phyloP scores from a whole-genome alignment of 2,113 vertebrate genomes.

The Herpetotheres cachinnans region DNA sequence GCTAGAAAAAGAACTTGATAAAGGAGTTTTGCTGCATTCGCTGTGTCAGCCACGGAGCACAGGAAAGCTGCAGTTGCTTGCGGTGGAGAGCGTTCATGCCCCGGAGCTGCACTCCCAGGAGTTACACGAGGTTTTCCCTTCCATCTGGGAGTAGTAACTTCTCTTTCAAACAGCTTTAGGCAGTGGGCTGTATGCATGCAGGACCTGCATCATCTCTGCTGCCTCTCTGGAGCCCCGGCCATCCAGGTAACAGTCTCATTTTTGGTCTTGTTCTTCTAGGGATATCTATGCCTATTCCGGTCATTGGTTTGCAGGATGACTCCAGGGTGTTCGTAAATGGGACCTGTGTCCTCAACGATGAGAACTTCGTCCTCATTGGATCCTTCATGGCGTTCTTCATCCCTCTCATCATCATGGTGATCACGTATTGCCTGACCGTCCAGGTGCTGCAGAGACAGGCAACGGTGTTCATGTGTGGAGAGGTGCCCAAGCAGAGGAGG shows the following conservation, averaged over 20 bases:
- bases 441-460: constrained; percentile 92
- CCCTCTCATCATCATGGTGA: constrained; percentile 97
- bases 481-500: constrained; percentile 75
- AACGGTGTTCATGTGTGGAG: constrained; percentile 86
- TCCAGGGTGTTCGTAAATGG: constrained; percentile 90
- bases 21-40: rapidly evolving
- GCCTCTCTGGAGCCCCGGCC: neutral
- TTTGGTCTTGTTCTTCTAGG: constrained; percentile 69
- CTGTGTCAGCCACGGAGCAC: neutral
- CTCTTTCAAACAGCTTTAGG: neutral
- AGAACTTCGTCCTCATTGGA: constrained; percentile 93
- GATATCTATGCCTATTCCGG: constrained; percentile 92
- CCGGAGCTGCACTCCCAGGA: neutral
- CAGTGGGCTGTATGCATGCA: neutral
- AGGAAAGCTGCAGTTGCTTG: neutral
- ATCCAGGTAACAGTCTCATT: neutral
- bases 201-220: neutral
- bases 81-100: rapidly evolving
- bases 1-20: neutral
- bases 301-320: constrained; percentile 92
- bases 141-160: neutral
- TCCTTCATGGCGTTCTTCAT: constrained; percentile 99
- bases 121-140: neutral
- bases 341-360: constrained; percentile 91
- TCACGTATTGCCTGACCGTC: constrained; percentile 93